These are phyloP conservation scores for Sceliomorpha sp. DNA, from an alignment of 2,888 invertebrate genomes.

Conservation along the genomic window DNA sequence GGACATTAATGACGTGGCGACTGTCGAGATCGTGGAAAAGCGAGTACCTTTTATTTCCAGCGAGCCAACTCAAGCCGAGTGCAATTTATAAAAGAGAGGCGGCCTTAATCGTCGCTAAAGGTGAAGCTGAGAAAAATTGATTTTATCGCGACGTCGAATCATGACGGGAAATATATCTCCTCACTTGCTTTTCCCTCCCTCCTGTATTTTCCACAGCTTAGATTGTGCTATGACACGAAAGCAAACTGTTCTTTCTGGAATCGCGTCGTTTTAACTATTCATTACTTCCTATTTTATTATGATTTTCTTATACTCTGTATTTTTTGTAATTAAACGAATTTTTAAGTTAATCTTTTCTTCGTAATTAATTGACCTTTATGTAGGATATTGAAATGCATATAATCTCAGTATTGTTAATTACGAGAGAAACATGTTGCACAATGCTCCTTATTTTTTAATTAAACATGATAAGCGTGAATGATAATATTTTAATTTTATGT, in stretches of 20 bases:
- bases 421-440: too few species aligned
- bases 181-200: slow-evolving; percentile 26
- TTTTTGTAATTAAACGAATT: too few species aligned
- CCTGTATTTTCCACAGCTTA: slow-evolving; percentile 11
- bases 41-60: slow-evolving; percentile 59
- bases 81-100: slow-evolving; percentile 55
- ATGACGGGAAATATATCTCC: slow-evolving; percentile 40
- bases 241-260: neutral
- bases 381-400: too few species aligned
- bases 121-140: slow-evolving; percentile 59
- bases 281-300: too few species aligned
- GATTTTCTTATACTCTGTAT: too few species aligned
- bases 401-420: too few species aligned
- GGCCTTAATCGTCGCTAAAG: slow-evolving; percentile 58
- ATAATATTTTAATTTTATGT: too few species aligned
- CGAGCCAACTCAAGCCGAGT: slow-evolving; percentile 41
- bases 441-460: too few species aligned
- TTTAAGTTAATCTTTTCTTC: too few species aligned
- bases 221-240: neutral
- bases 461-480: too few species aligned
- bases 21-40: slow-evolving; percentile 61
- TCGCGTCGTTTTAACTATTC: too few species aligned
- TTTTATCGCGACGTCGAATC: slow-evolving; percentile 52
- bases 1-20: slow-evolving; percentile 60
- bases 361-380: too few species aligned